Conservation (phyloP, 2,797 vertebrate species). For the Platyrinchus mystaceus region DNA sequence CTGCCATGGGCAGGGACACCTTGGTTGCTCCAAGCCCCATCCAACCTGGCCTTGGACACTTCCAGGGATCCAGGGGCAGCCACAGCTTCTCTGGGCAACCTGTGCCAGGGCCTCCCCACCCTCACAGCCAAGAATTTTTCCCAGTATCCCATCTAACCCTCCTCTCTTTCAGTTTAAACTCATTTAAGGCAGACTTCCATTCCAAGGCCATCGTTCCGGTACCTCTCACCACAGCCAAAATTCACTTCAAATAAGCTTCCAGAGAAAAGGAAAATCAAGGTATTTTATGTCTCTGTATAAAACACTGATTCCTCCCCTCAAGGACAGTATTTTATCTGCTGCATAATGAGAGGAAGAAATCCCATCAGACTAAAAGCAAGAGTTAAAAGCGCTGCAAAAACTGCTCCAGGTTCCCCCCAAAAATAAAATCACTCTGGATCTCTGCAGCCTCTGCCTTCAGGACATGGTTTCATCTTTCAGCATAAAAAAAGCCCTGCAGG, state of each 20-base stretch:
- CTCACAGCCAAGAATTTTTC: not conserved
- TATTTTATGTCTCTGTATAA: not conserved
- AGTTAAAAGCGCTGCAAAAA: slow-evolving; percentile 10
- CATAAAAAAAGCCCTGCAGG: not conserved
- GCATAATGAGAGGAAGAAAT: slow-evolving; percentile 29
- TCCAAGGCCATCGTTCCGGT: not conserved
- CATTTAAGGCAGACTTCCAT: not conserved
- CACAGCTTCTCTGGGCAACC: not conserved
- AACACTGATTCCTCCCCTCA: not conserved
- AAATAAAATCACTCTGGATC: not conserved
- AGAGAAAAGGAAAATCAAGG: not conserved
- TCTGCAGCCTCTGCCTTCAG: not conserved
- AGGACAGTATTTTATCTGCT: slow-evolving; percentile 25
- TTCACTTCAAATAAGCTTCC: not conserved
- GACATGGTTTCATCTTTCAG: slow-evolving; percentile 17
- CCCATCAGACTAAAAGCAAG: slow-evolving; percentile 4
- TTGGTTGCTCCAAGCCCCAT: not conserved
- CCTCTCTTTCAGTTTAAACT: not conserved
- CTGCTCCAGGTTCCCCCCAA: not conserved
- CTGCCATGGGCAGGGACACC: not conserved
- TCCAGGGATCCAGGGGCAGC: not conserved
- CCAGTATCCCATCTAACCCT: not conserved
- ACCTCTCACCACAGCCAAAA: not conserved
- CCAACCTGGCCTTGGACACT: not conserved
- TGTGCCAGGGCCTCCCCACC: not conserved